phyloP scores from a whole-genome alignment of 2,797 vertebrate genomes.

The Atherinosoma microstoma region DNA sequence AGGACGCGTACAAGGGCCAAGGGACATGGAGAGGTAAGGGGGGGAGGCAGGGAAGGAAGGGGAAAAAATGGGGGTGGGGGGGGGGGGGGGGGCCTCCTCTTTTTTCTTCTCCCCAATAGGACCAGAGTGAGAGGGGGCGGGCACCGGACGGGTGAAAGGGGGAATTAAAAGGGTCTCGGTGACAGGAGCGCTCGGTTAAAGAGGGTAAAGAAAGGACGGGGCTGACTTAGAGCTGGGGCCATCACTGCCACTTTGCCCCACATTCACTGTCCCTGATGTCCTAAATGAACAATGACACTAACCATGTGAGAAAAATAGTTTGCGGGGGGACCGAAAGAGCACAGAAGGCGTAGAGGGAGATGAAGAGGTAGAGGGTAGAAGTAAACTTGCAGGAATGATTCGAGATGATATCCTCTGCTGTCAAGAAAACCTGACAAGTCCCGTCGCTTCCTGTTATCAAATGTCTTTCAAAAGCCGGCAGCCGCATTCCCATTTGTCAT shows the following conservation, averaged over 20 bases:
- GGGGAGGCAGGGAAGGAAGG: constrained; percentile 42
- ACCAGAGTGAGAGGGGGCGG: constrained; percentile 73
- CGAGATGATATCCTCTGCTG: background rate
- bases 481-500: constrained; percentile 51
- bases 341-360: background rate
- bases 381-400: constrained; percentile 21
- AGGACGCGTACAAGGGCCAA: constrained; percentile 58
- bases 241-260: constrained; percentile 64
- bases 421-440: constrained; percentile 10
- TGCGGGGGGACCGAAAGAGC: constrained; percentile 3
- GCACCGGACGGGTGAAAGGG: constrained; percentile 64
- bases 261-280: constrained; percentile 76
- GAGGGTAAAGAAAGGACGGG: constrained; percentile 61
- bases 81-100: constrained; percentile 48
- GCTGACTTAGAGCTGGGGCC: constrained; percentile 68
- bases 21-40: constrained; percentile 59
- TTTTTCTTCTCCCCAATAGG: constrained; percentile 83
- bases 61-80: background rate
- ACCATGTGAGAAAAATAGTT: constrained; percentile 71
- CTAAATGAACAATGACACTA: constrained; percentile 79
- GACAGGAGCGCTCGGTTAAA: constrained; percentile 72
- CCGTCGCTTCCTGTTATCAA: constrained; percentile 33
- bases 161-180: constrained; percentile 76
- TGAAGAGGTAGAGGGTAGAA: background rate
- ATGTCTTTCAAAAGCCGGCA: constrained; percentile 21